Percentiles rank a stretch among this genome's conserved stretches.
Evolutionary conservation across 2,113 vertebrate species (phyloP).

Genomic region (Muscicapa adusta): DNA sequence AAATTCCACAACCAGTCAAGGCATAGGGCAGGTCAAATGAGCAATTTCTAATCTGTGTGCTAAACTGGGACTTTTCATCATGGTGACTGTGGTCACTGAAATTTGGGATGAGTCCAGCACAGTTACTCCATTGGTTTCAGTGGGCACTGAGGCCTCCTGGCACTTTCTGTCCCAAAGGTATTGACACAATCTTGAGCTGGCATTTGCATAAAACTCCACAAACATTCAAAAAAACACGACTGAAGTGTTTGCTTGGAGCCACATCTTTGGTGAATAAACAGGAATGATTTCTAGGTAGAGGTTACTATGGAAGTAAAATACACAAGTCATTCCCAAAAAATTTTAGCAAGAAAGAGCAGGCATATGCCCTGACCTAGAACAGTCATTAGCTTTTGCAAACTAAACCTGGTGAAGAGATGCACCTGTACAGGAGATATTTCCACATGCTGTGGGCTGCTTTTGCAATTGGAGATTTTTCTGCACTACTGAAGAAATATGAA

Average conservation of each 20-base stretch:
- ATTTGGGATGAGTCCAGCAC: neutral
- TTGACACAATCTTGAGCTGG: neutral
- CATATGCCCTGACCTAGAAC: neutral
- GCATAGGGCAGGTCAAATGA: neutral
- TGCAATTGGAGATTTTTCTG: neutral
- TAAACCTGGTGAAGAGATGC: neutral
- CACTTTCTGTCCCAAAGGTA: neutral
- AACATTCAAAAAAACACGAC: neutral
- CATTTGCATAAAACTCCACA: neutral
- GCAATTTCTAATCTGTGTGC: neutral
- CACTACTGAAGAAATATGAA: neutral
- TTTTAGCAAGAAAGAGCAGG: neutral
- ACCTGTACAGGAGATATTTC: neutral
- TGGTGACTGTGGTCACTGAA: neutral
- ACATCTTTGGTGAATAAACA: neutral
- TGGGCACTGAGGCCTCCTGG: neutral
- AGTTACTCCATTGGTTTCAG: neutral
- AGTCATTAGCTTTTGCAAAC: neutral
- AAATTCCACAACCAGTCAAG: neutral
- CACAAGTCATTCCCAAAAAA: neutral
- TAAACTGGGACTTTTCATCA: neutral
- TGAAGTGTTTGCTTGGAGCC: neutral
- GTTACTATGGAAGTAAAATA: neutral
- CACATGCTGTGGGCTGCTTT: neutral
- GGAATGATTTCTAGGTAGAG: neutral